Percentiles rank a stretch among this genome's conserved stretches.
Conservation (phyloP, 1,140 invertebrate species). For the Acyrthosiphon pisum region DNA sequence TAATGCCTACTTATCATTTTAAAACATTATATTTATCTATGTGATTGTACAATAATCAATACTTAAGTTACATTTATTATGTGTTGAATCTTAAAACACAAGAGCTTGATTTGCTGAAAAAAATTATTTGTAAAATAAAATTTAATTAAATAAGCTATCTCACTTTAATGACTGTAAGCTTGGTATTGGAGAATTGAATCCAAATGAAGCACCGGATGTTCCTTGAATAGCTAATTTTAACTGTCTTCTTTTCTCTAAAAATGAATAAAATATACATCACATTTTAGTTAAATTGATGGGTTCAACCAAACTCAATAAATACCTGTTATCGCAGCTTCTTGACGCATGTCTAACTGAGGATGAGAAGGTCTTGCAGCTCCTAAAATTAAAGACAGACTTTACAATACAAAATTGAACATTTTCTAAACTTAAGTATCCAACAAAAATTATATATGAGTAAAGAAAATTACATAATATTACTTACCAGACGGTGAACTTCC, state of each 20-base stretch:
- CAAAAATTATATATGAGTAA: not conserved
- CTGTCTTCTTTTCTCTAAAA: slow-evolving; percentile 43
- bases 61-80: not conserved
- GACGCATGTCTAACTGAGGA: slow-evolving; percentile 32
- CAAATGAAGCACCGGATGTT: slow-evolving; percentile 42
- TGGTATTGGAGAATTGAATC: slow-evolving; percentile 46
- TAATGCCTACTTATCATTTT: not conserved
- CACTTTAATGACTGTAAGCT: slow-evolving; percentile 47
- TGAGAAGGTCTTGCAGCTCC: slow-evolving; percentile 25
- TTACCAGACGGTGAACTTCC: slow-evolving; percentile 45
- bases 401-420: not conserved
- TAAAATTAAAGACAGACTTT: not conserved
- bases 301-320: not conserved
- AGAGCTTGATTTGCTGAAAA: not conserved
- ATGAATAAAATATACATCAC: not conserved
- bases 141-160: not conserved
- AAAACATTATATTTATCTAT: not conserved
- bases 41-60: not conserved
- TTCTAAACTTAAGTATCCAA: not conserved
- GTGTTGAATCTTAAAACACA: not conserved
- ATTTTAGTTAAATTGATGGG: not conserved
- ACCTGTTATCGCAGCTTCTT: slow-evolving; percentile 39
- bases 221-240: slow-evolving; percentile 39
- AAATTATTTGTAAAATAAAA: not conserved
- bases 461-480: not conserved